These are phyloP conservation scores for Prunella himalayana DNA, from an alignment of 2,113 vertebrate species.

Conservation along the genomic window DNA sequence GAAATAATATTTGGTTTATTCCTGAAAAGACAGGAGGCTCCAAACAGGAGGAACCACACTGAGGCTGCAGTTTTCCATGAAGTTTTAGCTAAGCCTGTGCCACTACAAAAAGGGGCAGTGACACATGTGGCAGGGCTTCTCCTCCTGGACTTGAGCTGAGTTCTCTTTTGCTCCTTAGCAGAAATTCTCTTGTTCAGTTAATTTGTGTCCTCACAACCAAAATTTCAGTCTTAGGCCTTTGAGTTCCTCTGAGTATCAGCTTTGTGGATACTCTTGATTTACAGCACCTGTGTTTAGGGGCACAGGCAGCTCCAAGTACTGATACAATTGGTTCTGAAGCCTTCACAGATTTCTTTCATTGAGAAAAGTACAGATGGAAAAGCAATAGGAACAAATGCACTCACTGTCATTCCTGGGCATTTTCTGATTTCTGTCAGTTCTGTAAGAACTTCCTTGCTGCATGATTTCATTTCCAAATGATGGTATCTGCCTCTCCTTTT, in stretches of 20 bases:
- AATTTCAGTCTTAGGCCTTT: neutral
- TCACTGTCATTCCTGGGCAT: neutral
- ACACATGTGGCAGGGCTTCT: neutral
- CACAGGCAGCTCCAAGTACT: neutral
- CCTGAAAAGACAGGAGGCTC: neutral
- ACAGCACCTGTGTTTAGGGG: neutral
- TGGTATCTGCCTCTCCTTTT: neutral
- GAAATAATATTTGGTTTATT: neutral
- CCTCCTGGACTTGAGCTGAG: neutral
- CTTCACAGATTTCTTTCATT: neutral
- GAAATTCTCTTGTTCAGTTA: neutral
- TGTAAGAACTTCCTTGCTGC: neutral
- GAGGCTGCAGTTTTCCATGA: neutral
- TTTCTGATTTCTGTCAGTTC: neutral
- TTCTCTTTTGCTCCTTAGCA: neutral
- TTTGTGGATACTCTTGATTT: neutral
- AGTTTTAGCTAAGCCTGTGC: neutral
- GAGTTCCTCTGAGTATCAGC: neutral
- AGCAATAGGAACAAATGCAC: neutral
- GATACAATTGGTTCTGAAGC: neutral
- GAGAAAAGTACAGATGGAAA: neutral
- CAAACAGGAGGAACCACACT: neutral
- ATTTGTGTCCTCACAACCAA: neutral
- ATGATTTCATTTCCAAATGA: neutral
- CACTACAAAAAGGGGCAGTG: neutral